Percentiles rank a stretch among this genome's conserved stretches.
phyloP scores from a whole-genome alignment of 2,113 vertebrate species.

The Talpa occidentalis region DNA sequence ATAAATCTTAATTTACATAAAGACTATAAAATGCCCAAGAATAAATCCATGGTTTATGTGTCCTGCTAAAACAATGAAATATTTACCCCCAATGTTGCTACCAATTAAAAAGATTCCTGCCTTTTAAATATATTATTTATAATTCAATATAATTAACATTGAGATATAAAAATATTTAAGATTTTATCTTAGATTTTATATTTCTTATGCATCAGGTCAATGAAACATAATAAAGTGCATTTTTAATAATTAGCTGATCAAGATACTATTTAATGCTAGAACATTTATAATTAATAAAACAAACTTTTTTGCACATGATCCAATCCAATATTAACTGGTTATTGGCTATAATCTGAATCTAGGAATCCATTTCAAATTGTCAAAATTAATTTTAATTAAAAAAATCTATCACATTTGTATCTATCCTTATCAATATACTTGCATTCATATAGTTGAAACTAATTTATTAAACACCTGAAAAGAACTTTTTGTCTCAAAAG shows the following conservation, averaged over 20 bases:
- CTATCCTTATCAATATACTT: background rate
- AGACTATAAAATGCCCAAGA: background rate
- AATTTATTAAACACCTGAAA: background rate
- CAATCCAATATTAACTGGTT: background rate
- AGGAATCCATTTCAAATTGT: slow-evolving; percentile 2
- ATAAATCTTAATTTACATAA: background rate
- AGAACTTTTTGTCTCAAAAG: background rate
- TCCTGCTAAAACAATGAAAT: background rate
- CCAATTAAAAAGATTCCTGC: background rate
- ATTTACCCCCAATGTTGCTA: background rate
- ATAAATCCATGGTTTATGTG: background rate
- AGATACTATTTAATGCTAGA: background rate
- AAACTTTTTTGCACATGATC: background rate
- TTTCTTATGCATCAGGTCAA: background rate
- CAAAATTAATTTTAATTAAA: background rate
- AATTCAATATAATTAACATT: background rate
- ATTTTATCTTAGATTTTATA: background rate
- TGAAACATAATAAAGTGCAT: background rate
- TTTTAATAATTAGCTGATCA: background rate
- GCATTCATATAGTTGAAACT: background rate
- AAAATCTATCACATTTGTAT: background rate
- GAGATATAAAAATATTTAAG: background rate
- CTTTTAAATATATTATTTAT: background rate
- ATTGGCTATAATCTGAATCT: background rate
- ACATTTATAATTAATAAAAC: background rate